Base-by-base conservation (phyloP, 2,113 vertebrate genomes). In the Polypterus senegalus region DNA sequence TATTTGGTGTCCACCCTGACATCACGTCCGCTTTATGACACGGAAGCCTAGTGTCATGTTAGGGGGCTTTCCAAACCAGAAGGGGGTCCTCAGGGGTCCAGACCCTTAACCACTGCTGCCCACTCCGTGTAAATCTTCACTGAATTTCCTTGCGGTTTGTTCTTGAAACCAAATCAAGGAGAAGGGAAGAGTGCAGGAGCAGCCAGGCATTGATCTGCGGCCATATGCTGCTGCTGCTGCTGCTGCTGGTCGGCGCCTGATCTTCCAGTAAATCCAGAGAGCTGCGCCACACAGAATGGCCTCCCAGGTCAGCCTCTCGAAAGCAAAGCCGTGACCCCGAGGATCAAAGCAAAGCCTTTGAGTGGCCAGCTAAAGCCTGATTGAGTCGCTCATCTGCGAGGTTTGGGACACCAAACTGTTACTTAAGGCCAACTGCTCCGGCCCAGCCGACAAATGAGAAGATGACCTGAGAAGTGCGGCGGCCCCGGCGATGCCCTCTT, bases 281-380 rank as follows among this genome's bases (percentile, higher is more conserved):
- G 74, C 77, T 77, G 68, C 49, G 60, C 65, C 73, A 80, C 77
- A 72, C 63, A 77, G 74, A 74, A 72, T 58, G 74, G 62, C 74
- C 70, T 70, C 67, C 46, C 46, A 76, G 70, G 66, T 73, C 73
- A 79, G 71, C 75, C 79, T 76, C 74, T 77, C 69, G 54, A 74
- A 78, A 67, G 74, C 57, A 63, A 58, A 69, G 59, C 1, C 70
- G 58, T 81, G 75, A 83, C 83, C 86, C 78, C 72, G 72, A 82
- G 81, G 79, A 83, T 80, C 78, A 78, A 67, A 70, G 71, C 72
- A 87, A 85, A 81, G 76, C 81, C 75, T 86, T 83, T 82, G 84
- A 85, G 77, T 71, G 68, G 78, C 71, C 61, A 59, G 75, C 74
- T 89, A 88, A 86, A 84, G 76, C 74, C 73, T 66, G 67, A 66